Conservation (phyloP, 2,888 invertebrate genomes). For the Cerceris rybyensis region DNA sequence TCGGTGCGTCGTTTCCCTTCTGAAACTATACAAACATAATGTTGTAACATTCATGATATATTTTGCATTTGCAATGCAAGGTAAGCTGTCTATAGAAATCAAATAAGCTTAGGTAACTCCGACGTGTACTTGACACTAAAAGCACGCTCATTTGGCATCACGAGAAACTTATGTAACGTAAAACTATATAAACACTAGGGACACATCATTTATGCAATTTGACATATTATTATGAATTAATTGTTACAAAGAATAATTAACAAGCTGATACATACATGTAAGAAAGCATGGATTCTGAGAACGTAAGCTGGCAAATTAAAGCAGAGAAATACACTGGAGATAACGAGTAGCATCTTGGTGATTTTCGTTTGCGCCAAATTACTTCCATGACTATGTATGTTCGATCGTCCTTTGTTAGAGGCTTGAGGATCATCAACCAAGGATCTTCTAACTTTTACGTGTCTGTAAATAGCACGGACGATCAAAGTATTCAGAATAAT, state of each 20-base stretch:
- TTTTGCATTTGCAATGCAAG: background rate
- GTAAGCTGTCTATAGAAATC: background rate
- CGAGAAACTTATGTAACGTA: too few relatives aligned
- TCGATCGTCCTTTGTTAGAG: slow-evolving; percentile 42
- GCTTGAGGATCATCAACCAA: slow-evolving; percentile 59
- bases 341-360: slow-evolving; percentile 91
- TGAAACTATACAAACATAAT: slow-evolving; percentile 51
- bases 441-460: slow-evolving; percentile 82
- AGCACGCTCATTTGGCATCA: background rate
- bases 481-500: slow-evolving; percentile 89
- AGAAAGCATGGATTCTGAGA: slow-evolving; percentile 86
- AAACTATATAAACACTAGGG: background rate
- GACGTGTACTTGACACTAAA: background rate
- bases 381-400: slow-evolving; percentile 41
- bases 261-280: slow-evolving; percentile 82
- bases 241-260: background rate
- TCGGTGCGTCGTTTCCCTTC: slow-evolving; percentile 80
- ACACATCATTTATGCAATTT: background rate
- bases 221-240: background rate
- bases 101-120: background rate
- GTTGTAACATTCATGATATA: too few relatives aligned
- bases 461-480: slow-evolving; percentile 86
- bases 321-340: slow-evolving; percentile 90
- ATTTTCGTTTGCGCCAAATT: slow-evolving; percentile 85
- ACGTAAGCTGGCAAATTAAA: slow-evolving; percentile 91